These are phyloP conservation scores for Paracentrotus lividus DNA, from an alignment of 53 echinoderm and acorn worm genomes.

Conservation along the genomic window DNA sequence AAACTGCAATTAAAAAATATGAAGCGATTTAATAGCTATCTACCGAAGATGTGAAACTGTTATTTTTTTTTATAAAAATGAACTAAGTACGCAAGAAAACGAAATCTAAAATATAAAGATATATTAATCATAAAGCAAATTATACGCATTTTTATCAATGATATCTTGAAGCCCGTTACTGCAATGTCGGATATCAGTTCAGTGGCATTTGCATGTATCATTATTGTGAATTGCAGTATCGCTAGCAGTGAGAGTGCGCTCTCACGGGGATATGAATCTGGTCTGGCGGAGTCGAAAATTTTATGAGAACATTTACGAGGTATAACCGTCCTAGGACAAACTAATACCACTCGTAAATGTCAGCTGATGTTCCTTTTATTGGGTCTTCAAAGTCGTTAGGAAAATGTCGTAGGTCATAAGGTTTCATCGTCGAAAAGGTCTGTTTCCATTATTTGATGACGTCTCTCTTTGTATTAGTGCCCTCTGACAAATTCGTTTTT, in stretches of 20 bases:
- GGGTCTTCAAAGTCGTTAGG: conserved; percentile 32
- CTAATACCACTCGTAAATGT: conserved; percentile 59
- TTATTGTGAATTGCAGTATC: not conserved
- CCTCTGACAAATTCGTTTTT: no score
- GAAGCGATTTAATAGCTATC: not conserved
- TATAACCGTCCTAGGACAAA: conserved; percentile 15
- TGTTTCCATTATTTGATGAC: not conserved
- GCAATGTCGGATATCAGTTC: not conserved
- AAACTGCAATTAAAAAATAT: no score
- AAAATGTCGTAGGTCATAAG: conserved; percentile 29
- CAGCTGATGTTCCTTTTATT: conserved; percentile 37
- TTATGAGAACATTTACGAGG: conserved; percentile 50
- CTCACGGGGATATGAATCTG: not conserved
- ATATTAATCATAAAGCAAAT: not conserved
- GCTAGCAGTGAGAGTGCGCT: conserved; percentile 8
- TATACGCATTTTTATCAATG: not conserved
- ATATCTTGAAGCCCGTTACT: not conserved
- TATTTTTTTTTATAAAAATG: not conserved
- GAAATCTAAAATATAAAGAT: not conserved
- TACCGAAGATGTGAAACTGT: not conserved
- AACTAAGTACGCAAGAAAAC: not conserved
- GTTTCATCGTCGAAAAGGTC: not conserved
- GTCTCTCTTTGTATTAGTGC: no score
- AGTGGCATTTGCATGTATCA: not conserved
- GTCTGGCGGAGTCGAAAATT: not conserved